Evolutionary conservation across 2,888 invertebrate genomes (phyloP), one percentile per base, ranked within the genome.

Genomic region (Drosophila dives): DNA sequence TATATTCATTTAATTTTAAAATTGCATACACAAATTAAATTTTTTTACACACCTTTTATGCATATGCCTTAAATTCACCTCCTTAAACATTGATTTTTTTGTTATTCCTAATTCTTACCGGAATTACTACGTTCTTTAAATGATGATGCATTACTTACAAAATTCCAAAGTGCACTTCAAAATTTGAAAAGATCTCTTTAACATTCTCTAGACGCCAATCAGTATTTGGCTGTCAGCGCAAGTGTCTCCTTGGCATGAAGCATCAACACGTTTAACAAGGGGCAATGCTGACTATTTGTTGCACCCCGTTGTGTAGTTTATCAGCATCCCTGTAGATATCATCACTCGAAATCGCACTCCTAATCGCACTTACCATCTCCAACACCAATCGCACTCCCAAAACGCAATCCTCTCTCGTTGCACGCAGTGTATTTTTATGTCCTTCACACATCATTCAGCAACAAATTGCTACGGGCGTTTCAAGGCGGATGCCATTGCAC

Each of bases 381-480:
- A 29, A 29, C 29, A 29, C 11, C 23, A 23, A 29, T 50, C 17
- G 42, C 34, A 60, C 63, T 56, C 63, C 33, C 49, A n/a, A 12
- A 45, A 48, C 53, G 49, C 20, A 15, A 45, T 20, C 2, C 51
- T 8, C 45, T 20, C 40, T 34, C 12, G 32, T 20, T 61, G 80
- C 64, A 66, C 38, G 53, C 66, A 50, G 55, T 73, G 80, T 75
- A 83, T 83, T 90, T 85, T 90, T 83, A 90, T 86, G 86, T 80
- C 83, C 90, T 90, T 85, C 90, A 89, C 85, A 90, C 85, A 90
- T 85, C 90, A 85, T 90, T 85, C 85, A 85, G 90, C 86, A 75
- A 90, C 90, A 90, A 85, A 85, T 90, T 85, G 90, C 89, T 88
- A 86, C 84, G 72, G 90, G 85, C 87, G 68, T 81, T 82, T 71